Conservation (phyloP, 2,113 vertebrate genomes). For the Sander lucioperca region DNA sequence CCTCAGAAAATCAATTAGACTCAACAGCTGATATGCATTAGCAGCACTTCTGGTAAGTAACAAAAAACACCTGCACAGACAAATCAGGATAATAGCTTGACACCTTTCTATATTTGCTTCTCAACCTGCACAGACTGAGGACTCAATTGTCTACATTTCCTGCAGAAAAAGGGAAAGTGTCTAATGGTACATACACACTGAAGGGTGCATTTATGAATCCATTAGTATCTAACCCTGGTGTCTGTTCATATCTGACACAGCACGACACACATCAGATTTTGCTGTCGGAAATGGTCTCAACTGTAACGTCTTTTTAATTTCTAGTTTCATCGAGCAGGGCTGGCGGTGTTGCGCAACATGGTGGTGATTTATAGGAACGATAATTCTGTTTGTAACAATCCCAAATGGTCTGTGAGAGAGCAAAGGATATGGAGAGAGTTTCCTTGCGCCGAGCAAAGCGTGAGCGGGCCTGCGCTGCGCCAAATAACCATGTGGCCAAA, state of each 20-base stretch:
- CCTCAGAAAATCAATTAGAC: slow-evolving; percentile 21
- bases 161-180: not conserved
- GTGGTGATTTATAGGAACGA: slow-evolving; percentile 16
- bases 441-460: no score
- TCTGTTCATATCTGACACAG: not conserved
- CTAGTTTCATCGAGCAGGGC: not conserved
- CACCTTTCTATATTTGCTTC: slow-evolving; percentile 32
- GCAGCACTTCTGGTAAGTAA: slow-evolving; percentile 23
- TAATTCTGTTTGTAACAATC: not conserved
- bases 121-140: slow-evolving; percentile 9
- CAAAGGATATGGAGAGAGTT: not conserved
- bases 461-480: no score
- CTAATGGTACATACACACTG: not conserved
- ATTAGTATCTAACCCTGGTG: not conserved
- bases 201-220: not conserved
- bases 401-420: not conserved
- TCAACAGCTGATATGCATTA: slow-evolving; percentile 45
- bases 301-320: slow-evolving; percentile 28
- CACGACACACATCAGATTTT: not conserved
- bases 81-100: not conserved
- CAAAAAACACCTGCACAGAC: slow-evolving; percentile 33
- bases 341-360: not conserved
- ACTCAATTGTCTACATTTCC: slow-evolving; percentile 12
- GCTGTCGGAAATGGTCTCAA: not conserved
- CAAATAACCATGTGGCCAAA: no score